These are phyloP conservation scores for Copidosoma aretas DNA, from an alignment of 2,888 invertebrate species.

Conservation along the genomic window DNA sequence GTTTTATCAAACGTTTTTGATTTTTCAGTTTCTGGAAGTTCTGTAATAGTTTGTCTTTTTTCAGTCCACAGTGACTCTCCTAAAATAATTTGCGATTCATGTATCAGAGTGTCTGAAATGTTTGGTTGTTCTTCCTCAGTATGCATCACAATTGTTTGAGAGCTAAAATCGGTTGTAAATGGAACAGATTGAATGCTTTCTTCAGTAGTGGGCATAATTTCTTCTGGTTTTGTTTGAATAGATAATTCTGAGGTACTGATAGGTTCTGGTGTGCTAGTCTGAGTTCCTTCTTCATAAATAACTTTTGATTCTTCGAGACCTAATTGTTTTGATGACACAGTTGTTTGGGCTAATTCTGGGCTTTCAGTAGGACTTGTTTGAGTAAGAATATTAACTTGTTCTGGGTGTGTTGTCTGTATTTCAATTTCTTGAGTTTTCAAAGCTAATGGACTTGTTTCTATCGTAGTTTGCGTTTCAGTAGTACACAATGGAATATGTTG, in stretches of 20 bases:
- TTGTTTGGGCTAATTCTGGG: background rate
- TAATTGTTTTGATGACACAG: background rate
- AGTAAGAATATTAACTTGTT: slow-evolving; percentile 33
- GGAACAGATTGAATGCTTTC: slow-evolving; percentile 56
- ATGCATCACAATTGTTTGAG: slow-evolving; percentile 44
- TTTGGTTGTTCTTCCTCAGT: background rate
- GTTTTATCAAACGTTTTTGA: background rate
- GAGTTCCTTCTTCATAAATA: slow-evolving; percentile 18
- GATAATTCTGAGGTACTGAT: slow-evolving; percentile 30
- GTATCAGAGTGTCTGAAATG: background rate
- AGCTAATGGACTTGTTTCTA: slow-evolving; percentile 44
- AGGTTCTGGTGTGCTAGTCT: slow-evolving; percentile 17
- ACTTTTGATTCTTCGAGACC: background rate
- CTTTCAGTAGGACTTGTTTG: slow-evolving; percentile 51
- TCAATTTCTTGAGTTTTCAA: slow-evolving; percentile 48
- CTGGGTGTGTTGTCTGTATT: slow-evolving; percentile 47
- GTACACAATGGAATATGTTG: slow-evolving; percentile 49
- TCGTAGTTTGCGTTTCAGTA: slow-evolving; percentile 54
- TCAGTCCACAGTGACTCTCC: background rate
- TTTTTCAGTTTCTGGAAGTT: background rate
- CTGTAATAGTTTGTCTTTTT: background rate
- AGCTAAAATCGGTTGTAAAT: slow-evolving; percentile 48
- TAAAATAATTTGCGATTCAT: background rate
- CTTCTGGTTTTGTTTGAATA: slow-evolving; percentile 53
- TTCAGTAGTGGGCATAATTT: slow-evolving; percentile 55